These are phyloP conservation scores for Galaxias olidus DNA, from an alignment of 2,797 vertebrate species.

Conservation along the genomic window DNA sequence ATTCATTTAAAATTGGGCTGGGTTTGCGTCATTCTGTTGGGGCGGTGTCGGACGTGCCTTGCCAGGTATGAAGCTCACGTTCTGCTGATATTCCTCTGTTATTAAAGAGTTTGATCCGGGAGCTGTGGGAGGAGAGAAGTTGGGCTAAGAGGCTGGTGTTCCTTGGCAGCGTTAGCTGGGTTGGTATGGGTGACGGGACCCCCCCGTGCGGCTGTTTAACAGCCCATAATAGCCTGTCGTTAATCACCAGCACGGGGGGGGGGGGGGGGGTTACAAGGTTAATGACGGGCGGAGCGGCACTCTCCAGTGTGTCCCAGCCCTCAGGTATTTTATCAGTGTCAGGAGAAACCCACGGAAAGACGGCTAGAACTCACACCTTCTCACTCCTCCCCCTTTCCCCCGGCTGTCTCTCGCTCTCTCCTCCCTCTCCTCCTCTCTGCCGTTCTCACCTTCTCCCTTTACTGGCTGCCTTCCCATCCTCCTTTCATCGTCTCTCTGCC, in stretches of 20 bases:
- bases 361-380: not conserved
- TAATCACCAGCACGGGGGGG: slow-evolving; percentile 64
- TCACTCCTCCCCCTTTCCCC: not conserved
- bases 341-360: slow-evolving; percentile 31
- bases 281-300: slow-evolving; percentile 54
- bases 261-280: slow-evolving; percentile 70
- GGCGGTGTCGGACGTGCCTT: too few species aligned
- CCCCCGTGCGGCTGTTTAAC: slow-evolving; percentile 54
- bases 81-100: too few species aligned
- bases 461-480: too few species aligned
- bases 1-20: too few species aligned
- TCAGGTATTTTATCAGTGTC: slow-evolving; percentile 69
- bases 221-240: slow-evolving; percentile 63
- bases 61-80: too few species aligned
- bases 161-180: slow-evolving; percentile 30
- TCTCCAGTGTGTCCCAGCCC: slow-evolving; percentile 56
- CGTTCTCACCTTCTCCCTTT: too few species aligned
- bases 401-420: not conserved
- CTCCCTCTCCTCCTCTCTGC: too few species aligned
- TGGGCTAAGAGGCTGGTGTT: slow-evolving; percentile 15
- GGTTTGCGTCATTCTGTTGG: too few species aligned
- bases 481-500: too few species aligned
- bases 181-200: slow-evolving; percentile 31
- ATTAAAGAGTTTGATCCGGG: not conserved
- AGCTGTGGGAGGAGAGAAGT: slow-evolving; percentile 11